Evolutionary conservation across 2,888 invertebrate species (phyloP).

Genomic region (Buathra laborator): DNA sequence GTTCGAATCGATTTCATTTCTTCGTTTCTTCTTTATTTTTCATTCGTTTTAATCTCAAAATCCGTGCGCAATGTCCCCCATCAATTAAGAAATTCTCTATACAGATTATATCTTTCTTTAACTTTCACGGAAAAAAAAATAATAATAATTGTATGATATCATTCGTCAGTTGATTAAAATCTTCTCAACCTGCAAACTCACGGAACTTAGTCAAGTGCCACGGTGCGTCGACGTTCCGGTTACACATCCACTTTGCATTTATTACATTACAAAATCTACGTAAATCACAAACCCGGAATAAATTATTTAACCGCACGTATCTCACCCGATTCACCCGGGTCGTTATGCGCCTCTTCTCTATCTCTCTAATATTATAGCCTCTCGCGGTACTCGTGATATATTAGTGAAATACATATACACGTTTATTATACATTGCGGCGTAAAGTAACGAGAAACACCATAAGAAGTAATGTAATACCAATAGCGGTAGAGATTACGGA

Average conservation of each 20-base stretch:
- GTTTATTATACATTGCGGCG: background rate
- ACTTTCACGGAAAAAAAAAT: too few relatives aligned
- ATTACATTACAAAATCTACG: slow-evolving; percentile 13
- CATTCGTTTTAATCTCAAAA: background rate
- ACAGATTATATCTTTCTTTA: too few relatives aligned
- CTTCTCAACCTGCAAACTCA: background rate
- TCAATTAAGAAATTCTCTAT: background rate
- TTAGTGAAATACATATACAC: background rate
- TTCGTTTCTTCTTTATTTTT: background rate
- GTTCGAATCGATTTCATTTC: background rate
- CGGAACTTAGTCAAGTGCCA: background rate
- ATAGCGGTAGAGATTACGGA: slow-evolving; percentile 29
- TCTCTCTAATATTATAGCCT: background rate
- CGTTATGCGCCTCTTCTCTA: background rate
- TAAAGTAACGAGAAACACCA: slow-evolving; percentile 30
- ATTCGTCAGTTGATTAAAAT: too few relatives aligned
- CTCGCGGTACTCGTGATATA: background rate
- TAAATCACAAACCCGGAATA: slow-evolving; percentile 45
- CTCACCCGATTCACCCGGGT: slow-evolving; percentile 28
- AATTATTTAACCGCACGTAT: slow-evolving; percentile 47
- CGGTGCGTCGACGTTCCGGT: background rate
- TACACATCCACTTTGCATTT: slow-evolving; percentile 8
- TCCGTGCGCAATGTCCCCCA: too few relatives aligned
- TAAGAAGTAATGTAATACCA: slow-evolving; percentile 33
- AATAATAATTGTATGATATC: too few relatives aligned